A percentile compares a stretch with the other conserved stretches of the same genome.
Evolutionary conservation across 2,888 invertebrate species (phyloP).

Genomic region (Chironomus riparius): DNA sequence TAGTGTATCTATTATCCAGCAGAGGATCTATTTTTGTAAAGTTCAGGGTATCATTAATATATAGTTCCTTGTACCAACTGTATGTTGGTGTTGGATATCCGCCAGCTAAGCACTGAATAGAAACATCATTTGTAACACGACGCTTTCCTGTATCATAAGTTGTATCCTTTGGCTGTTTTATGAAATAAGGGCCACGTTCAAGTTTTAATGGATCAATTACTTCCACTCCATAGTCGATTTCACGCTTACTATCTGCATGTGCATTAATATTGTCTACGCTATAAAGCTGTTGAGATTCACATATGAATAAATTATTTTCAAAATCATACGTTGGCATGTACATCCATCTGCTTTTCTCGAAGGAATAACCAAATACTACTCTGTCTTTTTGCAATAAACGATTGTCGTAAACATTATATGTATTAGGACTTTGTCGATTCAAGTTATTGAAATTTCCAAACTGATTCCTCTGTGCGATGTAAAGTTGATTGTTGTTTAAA

Average conservation of each 20-base stretch:
- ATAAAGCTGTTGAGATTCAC: constrained; percentile 51
- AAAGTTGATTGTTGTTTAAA: constrained; percentile 23
- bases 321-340: constrained; percentile 69
- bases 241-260: constrained; percentile 66
- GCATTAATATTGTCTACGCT: constrained; percentile 56
- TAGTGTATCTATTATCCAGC: constrained; percentile 61
- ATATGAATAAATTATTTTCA: constrained; percentile 72
- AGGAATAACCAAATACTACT: constrained; percentile 69
- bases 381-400: constrained; percentile 52
- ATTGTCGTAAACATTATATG: constrained; percentile 33
- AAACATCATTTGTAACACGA: constrained; percentile 61
- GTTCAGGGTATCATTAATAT: constrained; percentile 65
- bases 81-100: constrained; percentile 86
- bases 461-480: constrained; percentile 27
- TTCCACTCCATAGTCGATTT: constrained; percentile 78
- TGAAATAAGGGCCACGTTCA: constrained; percentile 81
- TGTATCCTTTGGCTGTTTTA: constrained; percentile 71
- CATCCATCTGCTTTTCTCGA: constrained; percentile 69
- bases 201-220: constrained; percentile 70
- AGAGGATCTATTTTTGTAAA: constrained; percentile 71
- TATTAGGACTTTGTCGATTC: constrained; percentile 31
- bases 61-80: constrained; percentile 83
- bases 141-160: constrained; percentile 73
- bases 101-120: constrained; percentile 70
- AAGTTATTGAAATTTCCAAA: constrained; percentile 31